Evolutionary conservation across 2,888 invertebrate species (phyloP), one percentile per base, ranked within the genome.

Genomic region (Achlya flavicornis): DNA sequence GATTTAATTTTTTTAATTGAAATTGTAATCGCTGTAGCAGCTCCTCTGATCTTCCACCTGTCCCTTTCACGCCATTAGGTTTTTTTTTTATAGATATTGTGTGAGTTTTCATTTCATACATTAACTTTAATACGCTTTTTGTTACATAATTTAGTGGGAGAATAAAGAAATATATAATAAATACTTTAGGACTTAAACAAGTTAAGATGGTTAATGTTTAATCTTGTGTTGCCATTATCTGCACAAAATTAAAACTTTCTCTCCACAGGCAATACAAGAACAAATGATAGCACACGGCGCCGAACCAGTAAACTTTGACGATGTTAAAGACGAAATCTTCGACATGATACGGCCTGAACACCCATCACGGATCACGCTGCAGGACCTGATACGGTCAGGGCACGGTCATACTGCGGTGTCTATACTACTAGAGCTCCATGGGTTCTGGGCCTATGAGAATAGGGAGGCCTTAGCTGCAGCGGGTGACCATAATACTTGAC

Each of bases 361-460:
- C 87, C 97, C 98, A 0, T 94, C 95, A 11, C 95, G 96, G 84
- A 98, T 99, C 72, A 98, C 98, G 0, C 91, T 98, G 4, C 96
- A 80, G 75, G 99, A 99, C 93, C 94, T 99, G 63, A 94, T 98
- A 61, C 94, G 80, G 77, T 97, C 98, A 90, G 98, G 98, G 0
- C 98, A 98, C 89, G 99, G 98, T 0, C 98, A 98, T 80, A 98
- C 98, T 0, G 97, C 99, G 66, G 96, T 98, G 53, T 98, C 98
- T 79, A 98, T 99, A 85, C 94, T 99, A 65, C 97, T 98, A 73
- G 99, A 99, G 91, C 96, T 98, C 78, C 98, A 99, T 88, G 98
- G 98, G 61, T 99, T 99, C 94, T 98, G 98, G 98, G 97, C 97
- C 0, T 98, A 99, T 84, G 99, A 99, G 94, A 98, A 98, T 88